Percentiles rank a stretch among this genome's conserved stretches.
Evolutionary conservation across 2,113 vertebrate genomes (phyloP).

Genomic region (Zosterops lateralis): DNA sequence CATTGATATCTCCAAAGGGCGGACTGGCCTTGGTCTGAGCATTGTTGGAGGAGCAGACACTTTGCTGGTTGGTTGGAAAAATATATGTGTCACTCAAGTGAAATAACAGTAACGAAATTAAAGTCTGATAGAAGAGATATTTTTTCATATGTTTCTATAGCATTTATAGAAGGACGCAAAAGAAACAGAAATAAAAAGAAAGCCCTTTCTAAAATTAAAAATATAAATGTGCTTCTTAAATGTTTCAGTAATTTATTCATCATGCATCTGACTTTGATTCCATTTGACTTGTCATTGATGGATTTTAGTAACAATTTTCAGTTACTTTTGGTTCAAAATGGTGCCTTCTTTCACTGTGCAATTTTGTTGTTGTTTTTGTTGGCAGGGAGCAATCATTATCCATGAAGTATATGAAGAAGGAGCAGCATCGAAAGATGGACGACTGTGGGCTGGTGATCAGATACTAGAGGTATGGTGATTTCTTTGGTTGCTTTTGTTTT

Average conservation of each 20-base stretch:
- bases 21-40: conserved; percentile 93
- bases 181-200: background rate
- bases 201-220: background rate
- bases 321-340: background rate
- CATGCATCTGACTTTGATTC: background rate
- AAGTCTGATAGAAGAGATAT: background rate
- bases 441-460: conserved; percentile 97
- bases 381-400: conserved; percentile 94
- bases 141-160: background rate
- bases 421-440: conserved; percentile 93
- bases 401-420: conserved; percentile 98
- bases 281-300: background rate
- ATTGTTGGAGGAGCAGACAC: conserved; percentile 97
- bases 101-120: background rate
- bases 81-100: background rate
- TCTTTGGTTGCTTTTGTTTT: background rate
- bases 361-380: background rate
- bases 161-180: background rate
- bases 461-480: conserved; percentile 86
- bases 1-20: conserved; percentile 95
- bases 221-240: background rate
- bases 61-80: conserved; percentile 82
- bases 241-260: background rate
- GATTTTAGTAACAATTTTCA: background rate
- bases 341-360: background rate